These are phyloP conservation scores for Ectropis crepuscularia DNA, from an alignment of 2,888 invertebrate genomes.

Conservation along the genomic window DNA sequence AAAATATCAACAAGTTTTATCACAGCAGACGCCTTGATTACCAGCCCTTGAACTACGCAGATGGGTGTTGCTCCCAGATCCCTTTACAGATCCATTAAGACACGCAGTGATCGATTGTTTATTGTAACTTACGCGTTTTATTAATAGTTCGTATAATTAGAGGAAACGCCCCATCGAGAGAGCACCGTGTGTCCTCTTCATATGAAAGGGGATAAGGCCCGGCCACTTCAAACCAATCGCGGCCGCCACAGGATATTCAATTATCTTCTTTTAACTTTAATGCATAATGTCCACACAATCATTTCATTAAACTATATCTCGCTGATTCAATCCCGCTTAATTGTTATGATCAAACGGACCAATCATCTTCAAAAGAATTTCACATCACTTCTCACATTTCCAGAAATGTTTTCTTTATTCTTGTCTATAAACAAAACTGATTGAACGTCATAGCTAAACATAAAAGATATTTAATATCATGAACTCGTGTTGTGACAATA, in stretches of 20 bases:
- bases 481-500: constrained; percentile 13
- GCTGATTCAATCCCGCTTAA: constrained; percentile 73
- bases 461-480: not conserved
- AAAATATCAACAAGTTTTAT: constrained; percentile 36
- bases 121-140: constrained; percentile 63
- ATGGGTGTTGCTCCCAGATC: constrained; percentile 49
- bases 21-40: constrained; percentile 38
- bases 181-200: constrained; percentile 50
- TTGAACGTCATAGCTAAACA: constrained; percentile 1
- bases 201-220: constrained; percentile 72
- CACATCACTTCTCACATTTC: not conserved
- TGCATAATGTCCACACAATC: constrained; percentile 81
- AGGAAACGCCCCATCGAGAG: constrained; percentile 80
- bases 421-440: not conserved
- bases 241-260: constrained; percentile 81
- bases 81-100: constrained; percentile 61
- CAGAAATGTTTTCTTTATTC: not conserved
- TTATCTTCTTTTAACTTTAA: constrained; percentile 81
- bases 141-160: constrained; percentile 82
- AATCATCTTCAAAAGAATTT: constrained; percentile 45
- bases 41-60: constrained; percentile 42
- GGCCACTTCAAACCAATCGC: constrained; percentile 72
- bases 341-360: constrained; percentile 72
- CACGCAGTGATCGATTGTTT: constrained; percentile 70
- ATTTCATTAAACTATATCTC: constrained; percentile 81